These are phyloP conservation scores for Drosophila mayri DNA, from an alignment of 1,140 invertebrate genomes.

Conservation along the genomic window DNA sequence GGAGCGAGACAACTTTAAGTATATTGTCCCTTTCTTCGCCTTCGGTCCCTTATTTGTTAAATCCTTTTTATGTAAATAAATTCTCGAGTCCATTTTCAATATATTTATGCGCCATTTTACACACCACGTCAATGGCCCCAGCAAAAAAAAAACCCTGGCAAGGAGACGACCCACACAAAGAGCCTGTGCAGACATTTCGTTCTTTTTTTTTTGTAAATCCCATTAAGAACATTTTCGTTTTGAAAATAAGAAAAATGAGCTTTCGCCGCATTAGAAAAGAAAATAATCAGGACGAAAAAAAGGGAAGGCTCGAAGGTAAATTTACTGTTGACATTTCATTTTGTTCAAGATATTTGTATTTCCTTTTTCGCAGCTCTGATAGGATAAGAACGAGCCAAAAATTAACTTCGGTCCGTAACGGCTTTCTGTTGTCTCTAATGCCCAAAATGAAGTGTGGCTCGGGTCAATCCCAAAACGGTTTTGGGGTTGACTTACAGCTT, in stretches of 20 bases:
- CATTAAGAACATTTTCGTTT: slow-evolving; percentile 67
- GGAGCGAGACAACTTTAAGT: slow-evolving; percentile 31
- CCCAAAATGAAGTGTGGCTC: slow-evolving; percentile 60
- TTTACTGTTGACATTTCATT: slow-evolving; percentile 83
- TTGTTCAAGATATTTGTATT: slow-evolving; percentile 78
- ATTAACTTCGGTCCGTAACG: slow-evolving; percentile 44
- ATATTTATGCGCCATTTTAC: slow-evolving; percentile 83
- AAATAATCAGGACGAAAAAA: slow-evolving; percentile 65
- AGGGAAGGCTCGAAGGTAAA: slow-evolving; percentile 73
- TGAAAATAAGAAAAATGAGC: slow-evolving; percentile 80
- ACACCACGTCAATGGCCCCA: slow-evolving; percentile 50
- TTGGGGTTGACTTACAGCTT: slow-evolving; percentile 1
- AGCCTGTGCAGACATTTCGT: slow-evolving; percentile 49
- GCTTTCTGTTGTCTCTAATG: slow-evolving; percentile 40
- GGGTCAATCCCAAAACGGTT: slow-evolving; percentile 27
- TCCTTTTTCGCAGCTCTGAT: slow-evolving; percentile 32
- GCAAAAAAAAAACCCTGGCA: slow-evolving; percentile 17
- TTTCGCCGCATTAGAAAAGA: slow-evolving; percentile 78
- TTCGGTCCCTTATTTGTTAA: slow-evolving; percentile 67
- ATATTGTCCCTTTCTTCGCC: slow-evolving; percentile 44
- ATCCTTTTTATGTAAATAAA: slow-evolving; percentile 83
- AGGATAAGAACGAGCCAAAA: slow-evolving; percentile 29
- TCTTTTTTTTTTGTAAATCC: slow-evolving; percentile 57
- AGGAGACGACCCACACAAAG: slow-evolving; percentile 36
- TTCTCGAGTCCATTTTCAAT: slow-evolving; percentile 81